phyloP scores from a whole-genome alignment of 2,797 vertebrate species.

The Acrossocheilus fasciatus region DNA sequence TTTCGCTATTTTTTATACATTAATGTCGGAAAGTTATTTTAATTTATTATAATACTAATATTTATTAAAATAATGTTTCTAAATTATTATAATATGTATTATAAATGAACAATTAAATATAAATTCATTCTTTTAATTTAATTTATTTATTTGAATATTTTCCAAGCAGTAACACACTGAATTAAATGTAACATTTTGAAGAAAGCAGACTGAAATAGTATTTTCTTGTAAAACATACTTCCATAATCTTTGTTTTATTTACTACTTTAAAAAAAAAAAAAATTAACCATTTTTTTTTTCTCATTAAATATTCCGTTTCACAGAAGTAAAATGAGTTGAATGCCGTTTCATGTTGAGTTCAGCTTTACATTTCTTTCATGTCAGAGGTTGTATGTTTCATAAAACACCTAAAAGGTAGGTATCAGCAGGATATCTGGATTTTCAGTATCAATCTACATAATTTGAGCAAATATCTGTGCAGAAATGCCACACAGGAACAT shows the following conservation, averaged over 20 bases:
- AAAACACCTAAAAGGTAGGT: not conserved
- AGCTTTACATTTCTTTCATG: not conserved
- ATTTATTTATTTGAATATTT: not conserved
- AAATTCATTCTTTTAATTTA: too few relatives aligned
- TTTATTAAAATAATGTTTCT: not conserved
- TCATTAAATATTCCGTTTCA: not conserved
- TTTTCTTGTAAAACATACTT: not conserved
- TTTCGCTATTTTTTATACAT: too few relatives aligned
- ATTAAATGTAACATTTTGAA: not conserved
- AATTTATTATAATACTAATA: not conserved
- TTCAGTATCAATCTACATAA: constrained; percentile 27
- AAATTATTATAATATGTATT: not conserved
- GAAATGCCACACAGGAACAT: constrained; percentile 65
- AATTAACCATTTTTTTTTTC: too few relatives aligned
- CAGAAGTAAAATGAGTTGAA: not conserved
- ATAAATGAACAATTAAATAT: not conserved
- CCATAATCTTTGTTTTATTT: too few relatives aligned
- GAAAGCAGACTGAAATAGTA: not conserved
- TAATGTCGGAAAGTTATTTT: not conserved
- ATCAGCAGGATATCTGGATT: constrained; percentile 11
- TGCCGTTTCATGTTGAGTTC: not conserved
- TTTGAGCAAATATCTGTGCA: constrained; percentile 58
- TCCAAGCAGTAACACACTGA: not conserved
- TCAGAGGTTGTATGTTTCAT: not conserved
- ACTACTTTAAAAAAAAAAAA: too few relatives aligned